Conservation (phyloP, 2,113 vertebrate genomes). For the Oenanthe melanoleuca region DNA sequence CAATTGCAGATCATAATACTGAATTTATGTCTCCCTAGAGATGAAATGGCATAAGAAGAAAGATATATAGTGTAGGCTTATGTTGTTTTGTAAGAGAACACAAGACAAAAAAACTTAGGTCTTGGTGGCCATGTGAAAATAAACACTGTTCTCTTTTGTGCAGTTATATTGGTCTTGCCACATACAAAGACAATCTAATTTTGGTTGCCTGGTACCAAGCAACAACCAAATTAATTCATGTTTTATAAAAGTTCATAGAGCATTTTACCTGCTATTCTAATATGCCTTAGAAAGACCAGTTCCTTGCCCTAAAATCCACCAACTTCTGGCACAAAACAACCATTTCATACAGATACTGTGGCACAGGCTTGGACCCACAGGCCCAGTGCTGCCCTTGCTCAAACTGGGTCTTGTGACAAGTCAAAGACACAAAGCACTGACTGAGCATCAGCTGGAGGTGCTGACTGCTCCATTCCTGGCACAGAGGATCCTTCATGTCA, state of each 20-base stretch:
- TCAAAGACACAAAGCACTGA: not conserved
- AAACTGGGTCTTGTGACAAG: not conserved
- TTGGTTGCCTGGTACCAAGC: not conserved
- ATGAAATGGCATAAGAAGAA: not conserved
- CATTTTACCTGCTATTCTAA: not conserved
- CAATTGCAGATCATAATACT: not conserved
- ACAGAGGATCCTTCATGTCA: not conserved
- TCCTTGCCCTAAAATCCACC: not conserved
- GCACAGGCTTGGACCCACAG: not conserved
- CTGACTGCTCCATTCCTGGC: not conserved
- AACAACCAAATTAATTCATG: not conserved
- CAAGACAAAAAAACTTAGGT: not conserved
- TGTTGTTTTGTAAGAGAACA: not conserved
- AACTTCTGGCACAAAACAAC: not conserved
- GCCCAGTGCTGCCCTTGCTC: not conserved
- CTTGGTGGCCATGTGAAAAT: not conserved
- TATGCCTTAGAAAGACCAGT: not conserved
- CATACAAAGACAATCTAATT: not conserved
- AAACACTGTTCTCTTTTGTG: not conserved
- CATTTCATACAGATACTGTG: fast-evolving
- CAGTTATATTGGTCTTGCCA: not conserved
- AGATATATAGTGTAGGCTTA: not conserved
- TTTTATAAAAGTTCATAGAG: not conserved
- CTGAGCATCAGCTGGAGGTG: not conserved
- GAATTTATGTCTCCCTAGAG: not conserved